A percentile compares a stretch with the other conserved stretches of the same genome.
Evolutionary conservation across 2,113 vertebrate species (phyloP).

Genomic region (Anthoscopus minutus): DNA sequence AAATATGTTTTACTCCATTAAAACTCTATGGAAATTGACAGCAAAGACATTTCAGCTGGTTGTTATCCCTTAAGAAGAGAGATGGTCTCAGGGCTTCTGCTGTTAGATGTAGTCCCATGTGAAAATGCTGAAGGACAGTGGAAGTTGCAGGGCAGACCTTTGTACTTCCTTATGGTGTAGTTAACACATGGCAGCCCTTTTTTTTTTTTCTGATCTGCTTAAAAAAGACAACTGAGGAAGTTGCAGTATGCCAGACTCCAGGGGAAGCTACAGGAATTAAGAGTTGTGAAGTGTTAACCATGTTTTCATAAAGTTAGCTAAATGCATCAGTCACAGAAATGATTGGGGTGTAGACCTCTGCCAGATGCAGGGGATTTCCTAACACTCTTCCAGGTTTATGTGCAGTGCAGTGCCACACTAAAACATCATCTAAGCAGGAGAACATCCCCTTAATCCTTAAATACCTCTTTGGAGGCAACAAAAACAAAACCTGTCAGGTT

Average conservation of each 20-base stretch:
- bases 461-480: background rate
- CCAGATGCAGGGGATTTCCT: background rate
- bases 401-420: background rate
- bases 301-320: background rate
- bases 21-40: background rate
- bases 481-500: background rate
- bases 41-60: background rate
- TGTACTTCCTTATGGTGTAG: background rate
- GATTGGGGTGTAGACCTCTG: background rate
- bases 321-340: background rate
- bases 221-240: background rate
- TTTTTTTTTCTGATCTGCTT: background rate
- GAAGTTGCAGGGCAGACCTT: background rate
- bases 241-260: background rate
- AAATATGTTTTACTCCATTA: background rate
- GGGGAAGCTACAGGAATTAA: background rate
- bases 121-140: background rate
- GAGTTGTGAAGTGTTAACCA: background rate
- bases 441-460: background rate
- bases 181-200: background rate
- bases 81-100: background rate
- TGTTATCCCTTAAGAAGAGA: background rate
- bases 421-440: background rate
- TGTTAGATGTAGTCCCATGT: background rate
- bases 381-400: background rate